Conservation (phyloP, 1,140 invertebrate species). For the Cydia strobilella region DNA sequence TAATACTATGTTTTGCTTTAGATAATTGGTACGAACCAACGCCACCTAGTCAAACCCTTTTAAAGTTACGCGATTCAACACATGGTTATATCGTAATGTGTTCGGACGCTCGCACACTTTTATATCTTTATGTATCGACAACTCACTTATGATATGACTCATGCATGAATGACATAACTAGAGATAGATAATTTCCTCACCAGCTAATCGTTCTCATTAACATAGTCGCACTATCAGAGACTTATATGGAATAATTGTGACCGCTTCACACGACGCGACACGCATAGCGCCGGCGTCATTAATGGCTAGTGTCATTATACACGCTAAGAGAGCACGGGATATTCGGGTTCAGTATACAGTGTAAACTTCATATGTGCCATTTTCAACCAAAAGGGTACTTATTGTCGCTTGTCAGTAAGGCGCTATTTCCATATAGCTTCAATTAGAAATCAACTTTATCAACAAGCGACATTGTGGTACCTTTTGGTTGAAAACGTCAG, state of each 20-base stretch:
- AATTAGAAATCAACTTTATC: too few species aligned
- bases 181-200: background rate
- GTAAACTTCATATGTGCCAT: too few species aligned
- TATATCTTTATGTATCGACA: background rate
- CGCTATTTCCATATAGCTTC: too few species aligned
- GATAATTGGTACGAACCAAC: too few species aligned
- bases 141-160: background rate
- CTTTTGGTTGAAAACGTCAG: too few species aligned
- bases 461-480: too few species aligned
- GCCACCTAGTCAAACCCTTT: too few species aligned
- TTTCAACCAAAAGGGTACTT: too few species aligned
- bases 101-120: background rate
- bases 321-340: background rate
- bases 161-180: conserved; percentile 6
- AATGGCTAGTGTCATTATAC: background rate
- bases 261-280: conserved; percentile 3
- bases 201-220: background rate
- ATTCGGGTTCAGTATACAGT: too few species aligned
- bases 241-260: background rate
- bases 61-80: background rate
- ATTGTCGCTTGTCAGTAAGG: too few species aligned
- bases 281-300: background rate
- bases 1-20: too few species aligned
- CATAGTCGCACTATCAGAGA: background rate
- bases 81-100: background rate